Conservation (phyloP, 2,113 vertebrate species). For the Cephalopterus ornatus region DNA sequence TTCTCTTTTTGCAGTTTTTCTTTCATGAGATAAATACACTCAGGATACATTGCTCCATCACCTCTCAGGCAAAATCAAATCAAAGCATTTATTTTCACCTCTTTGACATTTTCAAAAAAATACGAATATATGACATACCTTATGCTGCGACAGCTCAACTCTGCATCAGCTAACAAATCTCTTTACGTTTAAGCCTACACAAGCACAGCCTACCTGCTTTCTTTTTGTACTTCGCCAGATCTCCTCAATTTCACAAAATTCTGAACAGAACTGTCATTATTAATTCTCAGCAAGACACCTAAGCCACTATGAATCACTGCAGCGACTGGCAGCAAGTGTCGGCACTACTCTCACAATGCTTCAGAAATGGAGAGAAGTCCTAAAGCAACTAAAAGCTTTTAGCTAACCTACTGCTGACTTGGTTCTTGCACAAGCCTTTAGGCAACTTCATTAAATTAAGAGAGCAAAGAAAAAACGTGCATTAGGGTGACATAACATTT, state of each 20-base stretch:
- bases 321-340: background rate
- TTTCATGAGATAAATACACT: background rate
- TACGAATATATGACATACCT: background rate
- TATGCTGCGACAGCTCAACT: background rate
- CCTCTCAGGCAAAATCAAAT: background rate
- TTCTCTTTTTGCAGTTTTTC: background rate
- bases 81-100: background rate
- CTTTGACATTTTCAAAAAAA: background rate
- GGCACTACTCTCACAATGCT: background rate
- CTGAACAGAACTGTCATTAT: constrained; percentile 30
- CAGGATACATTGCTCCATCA: background rate
- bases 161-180: background rate
- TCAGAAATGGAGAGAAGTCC: background rate
- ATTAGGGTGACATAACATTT: background rate
- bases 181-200: background rate
- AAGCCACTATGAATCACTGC: constrained; percentile 13
- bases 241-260: constrained; percentile 35
- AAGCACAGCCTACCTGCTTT: background rate
- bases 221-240: background rate
- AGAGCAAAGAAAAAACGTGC: background rate
- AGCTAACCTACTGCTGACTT: background rate
- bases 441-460: background rate
- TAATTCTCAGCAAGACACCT: constrained; percentile 49
- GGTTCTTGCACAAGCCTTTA: background rate
- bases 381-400: constrained; percentile 1